These are phyloP conservation scores for Papilio machaon DNA, from an alignment of 1,140 invertebrate genomes.

Conservation along the genomic window DNA sequence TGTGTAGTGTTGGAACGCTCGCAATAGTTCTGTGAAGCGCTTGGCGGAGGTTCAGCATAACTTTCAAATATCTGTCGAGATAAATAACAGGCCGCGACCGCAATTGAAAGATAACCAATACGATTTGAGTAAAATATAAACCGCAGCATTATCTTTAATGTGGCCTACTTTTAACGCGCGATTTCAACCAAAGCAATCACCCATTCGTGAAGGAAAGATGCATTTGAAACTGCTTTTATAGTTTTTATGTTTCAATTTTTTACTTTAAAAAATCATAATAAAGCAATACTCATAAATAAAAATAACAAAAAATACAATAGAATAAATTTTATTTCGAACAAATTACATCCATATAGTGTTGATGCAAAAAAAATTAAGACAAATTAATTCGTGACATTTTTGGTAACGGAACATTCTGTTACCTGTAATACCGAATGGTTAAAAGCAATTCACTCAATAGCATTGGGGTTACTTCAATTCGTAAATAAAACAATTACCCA, in stretches of 20 bases:
- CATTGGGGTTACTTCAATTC: not conserved
- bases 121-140: slow-evolving; percentile 25
- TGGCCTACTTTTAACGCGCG: slow-evolving; percentile 10
- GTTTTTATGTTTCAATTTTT: not conserved
- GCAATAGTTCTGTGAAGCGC: slow-evolving; percentile 18
- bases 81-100: slow-evolving; percentile 23
- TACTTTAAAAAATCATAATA: not conserved
- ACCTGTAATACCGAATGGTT: not conserved
- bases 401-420: not conserved
- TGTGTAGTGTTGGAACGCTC: slow-evolving; percentile 5
- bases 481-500: slow-evolving; percentile 62
- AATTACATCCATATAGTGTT: too few species aligned
- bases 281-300: not conserved
- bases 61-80: slow-evolving; percentile 34
- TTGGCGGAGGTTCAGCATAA: slow-evolving; percentile 34
- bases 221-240: not conserved
- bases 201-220: not conserved
- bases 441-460: not conserved
- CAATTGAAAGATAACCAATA: slow-evolving; percentile 29
- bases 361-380: too few species aligned
- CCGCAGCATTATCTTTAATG: slow-evolving; percentile 17
- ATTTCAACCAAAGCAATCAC: not conserved
- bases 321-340: too few species aligned
- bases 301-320: too few species aligned
- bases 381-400: not conserved